A percentile compares a stretch with the other conserved stretches of the same genome.
These are phyloP conservation scores for Ophioninae sp. DNA, from an alignment of 2,888 invertebrate genomes.

Conservation along the genomic window DNA sequence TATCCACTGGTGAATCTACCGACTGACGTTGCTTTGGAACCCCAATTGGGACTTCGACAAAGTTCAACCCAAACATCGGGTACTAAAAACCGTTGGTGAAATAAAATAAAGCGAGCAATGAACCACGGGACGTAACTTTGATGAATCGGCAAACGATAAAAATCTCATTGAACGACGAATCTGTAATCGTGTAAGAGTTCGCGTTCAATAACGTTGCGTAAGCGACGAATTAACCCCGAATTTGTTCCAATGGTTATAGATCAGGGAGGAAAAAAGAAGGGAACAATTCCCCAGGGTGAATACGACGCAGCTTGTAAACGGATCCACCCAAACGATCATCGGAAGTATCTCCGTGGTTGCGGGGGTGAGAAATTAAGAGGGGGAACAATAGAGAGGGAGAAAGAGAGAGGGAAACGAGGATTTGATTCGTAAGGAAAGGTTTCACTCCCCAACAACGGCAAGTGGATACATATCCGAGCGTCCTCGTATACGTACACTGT, in stretches of 20 bases:
- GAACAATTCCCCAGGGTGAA: background rate
- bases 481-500: background rate
- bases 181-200: slow-evolving; percentile 24
- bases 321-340: slow-evolving; percentile 57
- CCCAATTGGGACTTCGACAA: no score
- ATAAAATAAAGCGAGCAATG: no score
- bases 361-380: slow-evolving; percentile 26
- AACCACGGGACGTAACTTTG: no score
- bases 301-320: slow-evolving; percentile 48
- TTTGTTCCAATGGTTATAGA: slow-evolving; percentile 12
- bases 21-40: no score
- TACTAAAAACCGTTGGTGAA: no score
- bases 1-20: no score
- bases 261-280: slow-evolving; percentile 4
- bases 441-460: slow-evolving; percentile 27
- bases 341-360: slow-evolving; percentile 15
- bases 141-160: background rate
- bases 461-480: slow-evolving; percentile 21
- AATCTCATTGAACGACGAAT: background rate
- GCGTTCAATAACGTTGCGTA: slow-evolving; percentile 41
- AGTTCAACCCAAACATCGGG: no score
- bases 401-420: slow-evolving; percentile 38
- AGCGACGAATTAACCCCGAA: slow-evolving; percentile 43
- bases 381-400: slow-evolving; percentile 15
- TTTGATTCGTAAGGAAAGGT: slow-evolving; percentile 61